Conservation (phyloP, 2,888 invertebrate genomes). For the Ennomos fuscantarius region DNA sequence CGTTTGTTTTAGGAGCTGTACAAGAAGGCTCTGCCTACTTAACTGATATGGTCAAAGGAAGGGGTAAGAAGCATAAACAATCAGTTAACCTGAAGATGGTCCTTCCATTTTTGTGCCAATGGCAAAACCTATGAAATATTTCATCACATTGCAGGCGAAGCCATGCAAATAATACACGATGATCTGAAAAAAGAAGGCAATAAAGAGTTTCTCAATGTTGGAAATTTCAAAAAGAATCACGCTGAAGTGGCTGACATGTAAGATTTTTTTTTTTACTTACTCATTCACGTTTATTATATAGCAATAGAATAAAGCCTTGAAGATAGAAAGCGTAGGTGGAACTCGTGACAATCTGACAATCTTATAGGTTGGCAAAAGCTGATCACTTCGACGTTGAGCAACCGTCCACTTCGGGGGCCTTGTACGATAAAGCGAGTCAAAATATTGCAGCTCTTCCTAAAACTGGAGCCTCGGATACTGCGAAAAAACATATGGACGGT, state of each 20-base stretch:
- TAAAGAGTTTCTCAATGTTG: constrained; percentile 55
- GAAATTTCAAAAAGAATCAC: constrained; percentile 56
- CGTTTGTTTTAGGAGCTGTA: constrained; percentile 48
- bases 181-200: constrained; percentile 50
- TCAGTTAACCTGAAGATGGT: too few relatives aligned
- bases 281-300: too few relatives aligned
- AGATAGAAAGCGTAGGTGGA: neutral
- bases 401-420: constrained; percentile 43
- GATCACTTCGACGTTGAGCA: constrained; percentile 49
- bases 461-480: constrained; percentile 34
- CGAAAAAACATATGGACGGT: constrained; percentile 51
- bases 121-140: too few relatives aligned
- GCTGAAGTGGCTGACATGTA: constrained; percentile 55
- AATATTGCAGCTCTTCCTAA: constrained; percentile 43
- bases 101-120: too few relatives aligned
- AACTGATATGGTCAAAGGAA: constrained; percentile 56
- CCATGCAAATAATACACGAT: constrained; percentile 55
- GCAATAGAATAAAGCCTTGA: too few relatives aligned
- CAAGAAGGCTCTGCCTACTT: constrained; percentile 61
- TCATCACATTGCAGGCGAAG: constrained; percentile 48
- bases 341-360: neutral
- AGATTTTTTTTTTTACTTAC: too few relatives aligned
- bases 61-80: constrained; percentile 46
- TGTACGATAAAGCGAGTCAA: constrained; percentile 51
- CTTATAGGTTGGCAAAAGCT: constrained; percentile 51